A percentile compares a stretch with the other conserved stretches of the same genome.
Conservation (phyloP, 2,797 vertebrate species). For the Lithobates pipiens region DNA sequence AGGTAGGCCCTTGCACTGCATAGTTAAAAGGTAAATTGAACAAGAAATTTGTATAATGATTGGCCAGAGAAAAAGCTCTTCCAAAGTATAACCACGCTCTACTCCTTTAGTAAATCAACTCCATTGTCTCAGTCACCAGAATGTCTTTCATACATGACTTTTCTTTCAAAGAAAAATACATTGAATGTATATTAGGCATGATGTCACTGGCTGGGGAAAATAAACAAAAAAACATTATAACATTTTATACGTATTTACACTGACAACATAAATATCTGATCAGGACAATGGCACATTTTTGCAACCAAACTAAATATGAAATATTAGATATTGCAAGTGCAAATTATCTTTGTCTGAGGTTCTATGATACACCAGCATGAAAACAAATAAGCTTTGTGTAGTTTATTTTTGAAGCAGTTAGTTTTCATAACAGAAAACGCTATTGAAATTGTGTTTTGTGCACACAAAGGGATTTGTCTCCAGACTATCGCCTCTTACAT, state of each 20-base stretch:
- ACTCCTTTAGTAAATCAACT: no score
- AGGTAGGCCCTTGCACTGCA: no score
- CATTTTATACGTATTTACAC: not conserved
- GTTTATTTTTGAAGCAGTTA: not conserved
- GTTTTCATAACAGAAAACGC: conserved; percentile 22
- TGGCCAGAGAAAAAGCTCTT: no score
- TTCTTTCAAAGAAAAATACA: not conserved
- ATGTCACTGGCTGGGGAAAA: not conserved
- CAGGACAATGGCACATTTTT: not conserved
- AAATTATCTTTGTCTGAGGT: not conserved
- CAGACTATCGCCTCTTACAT: not conserved
- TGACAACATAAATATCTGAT: not conserved
- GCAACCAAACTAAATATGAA: not conserved
- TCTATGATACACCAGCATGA: not conserved
- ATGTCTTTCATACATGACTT: not conserved
- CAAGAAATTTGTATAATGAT: no score
- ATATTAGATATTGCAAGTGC: not conserved
- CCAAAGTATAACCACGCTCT: no score
- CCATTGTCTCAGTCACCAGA: no score
- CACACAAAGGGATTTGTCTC: conserved; percentile 2
- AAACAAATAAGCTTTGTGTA: not conserved
- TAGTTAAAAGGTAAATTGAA: no score
- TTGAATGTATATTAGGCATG: not conserved
- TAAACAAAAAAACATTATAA: not conserved
- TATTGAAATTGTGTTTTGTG: conserved; percentile 8